phyloP scores from a whole-genome alignment of 2,888 invertebrate species.

The Embidobia sp. region DNA sequence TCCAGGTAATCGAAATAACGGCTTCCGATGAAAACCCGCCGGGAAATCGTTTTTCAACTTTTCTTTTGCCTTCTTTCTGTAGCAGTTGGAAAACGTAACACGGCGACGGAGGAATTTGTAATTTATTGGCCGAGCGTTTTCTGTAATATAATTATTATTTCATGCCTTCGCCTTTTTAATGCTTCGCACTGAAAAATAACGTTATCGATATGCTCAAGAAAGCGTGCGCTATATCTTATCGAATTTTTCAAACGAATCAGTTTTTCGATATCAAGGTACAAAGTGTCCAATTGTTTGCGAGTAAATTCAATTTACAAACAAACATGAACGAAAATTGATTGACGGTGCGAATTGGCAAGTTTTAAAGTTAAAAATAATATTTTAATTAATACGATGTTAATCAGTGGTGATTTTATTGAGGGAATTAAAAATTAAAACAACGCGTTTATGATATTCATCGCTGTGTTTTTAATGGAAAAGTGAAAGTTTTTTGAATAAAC shows the following conservation, averaged over 20 bases:
- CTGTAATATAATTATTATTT: slow-evolving; percentile 10
- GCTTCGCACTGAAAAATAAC: slow-evolving; percentile 18
- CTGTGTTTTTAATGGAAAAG: no score
- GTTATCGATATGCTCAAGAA: slow-evolving; percentile 29
- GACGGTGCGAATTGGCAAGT: no score
- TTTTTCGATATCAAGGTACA: slow-evolving; percentile 43
- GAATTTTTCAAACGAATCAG: slow-evolving; percentile 34
- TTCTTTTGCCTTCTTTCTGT: background rate
- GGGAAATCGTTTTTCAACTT: background rate
- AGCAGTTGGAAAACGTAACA: background rate
- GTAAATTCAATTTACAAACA: slow-evolving; percentile 7
- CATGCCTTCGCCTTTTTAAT: background rate
- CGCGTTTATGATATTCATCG: no score
- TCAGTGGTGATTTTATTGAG: no score
- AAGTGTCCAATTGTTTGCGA: slow-evolving; percentile 25
- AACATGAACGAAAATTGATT: no score
- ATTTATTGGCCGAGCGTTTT: slow-evolving; percentile 3
- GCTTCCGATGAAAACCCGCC: slow-evolving; percentile 27
- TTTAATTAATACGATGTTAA: no score
- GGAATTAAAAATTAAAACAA: no score
- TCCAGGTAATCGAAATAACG: slow-evolving; percentile 41
- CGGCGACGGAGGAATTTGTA: background rate
- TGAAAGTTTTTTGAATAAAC: no score
- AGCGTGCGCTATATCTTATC: slow-evolving; percentile 45
- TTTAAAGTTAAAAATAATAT: no score